Conservation (phyloP, 2,888 invertebrate genomes). For the Eulithis prunata region DNA sequence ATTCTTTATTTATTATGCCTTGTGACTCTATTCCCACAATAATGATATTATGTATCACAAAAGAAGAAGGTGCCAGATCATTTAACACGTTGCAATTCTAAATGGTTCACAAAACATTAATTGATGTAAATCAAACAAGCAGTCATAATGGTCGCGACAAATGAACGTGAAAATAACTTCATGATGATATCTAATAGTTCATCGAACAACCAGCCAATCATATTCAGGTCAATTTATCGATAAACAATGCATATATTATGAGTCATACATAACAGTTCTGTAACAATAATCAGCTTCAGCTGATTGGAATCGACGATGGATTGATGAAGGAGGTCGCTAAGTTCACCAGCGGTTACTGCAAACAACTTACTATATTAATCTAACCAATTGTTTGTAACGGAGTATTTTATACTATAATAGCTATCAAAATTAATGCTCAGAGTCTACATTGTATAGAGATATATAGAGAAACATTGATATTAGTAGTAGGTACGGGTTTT, state of each 20-base stretch:
- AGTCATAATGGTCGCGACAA: constrained; percentile 11
- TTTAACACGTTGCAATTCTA: neutral
- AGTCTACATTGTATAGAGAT: too few species aligned
- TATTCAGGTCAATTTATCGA: constrained; percentile 52
- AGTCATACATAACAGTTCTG: constrained; percentile 58
- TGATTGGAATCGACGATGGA: constrained; percentile 16
- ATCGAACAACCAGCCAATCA: constrained; percentile 39
- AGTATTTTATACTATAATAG: too few species aligned
- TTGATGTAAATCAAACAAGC: constrained; percentile 6
- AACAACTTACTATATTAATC: neutral
- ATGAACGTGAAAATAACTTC: constrained; percentile 12
- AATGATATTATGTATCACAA: too few species aligned
- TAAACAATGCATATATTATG: constrained; percentile 53
- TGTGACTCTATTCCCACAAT: too few species aligned
- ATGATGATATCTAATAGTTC: constrained; percentile 11
- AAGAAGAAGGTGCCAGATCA: too few species aligned
- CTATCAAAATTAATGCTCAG: too few species aligned
- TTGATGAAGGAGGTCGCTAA: neutral
- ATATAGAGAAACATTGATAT: too few species aligned
- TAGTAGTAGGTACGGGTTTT: too few species aligned
- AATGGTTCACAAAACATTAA: constrained; percentile 4
- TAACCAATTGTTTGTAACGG: neutral
- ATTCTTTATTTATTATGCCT: too few species aligned
- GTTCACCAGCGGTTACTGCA: neutral
- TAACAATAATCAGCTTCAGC: constrained; percentile 47